Base-by-base conservation (phyloP, 2,888 invertebrate species). In the Ariolimax columbianus region DNA sequence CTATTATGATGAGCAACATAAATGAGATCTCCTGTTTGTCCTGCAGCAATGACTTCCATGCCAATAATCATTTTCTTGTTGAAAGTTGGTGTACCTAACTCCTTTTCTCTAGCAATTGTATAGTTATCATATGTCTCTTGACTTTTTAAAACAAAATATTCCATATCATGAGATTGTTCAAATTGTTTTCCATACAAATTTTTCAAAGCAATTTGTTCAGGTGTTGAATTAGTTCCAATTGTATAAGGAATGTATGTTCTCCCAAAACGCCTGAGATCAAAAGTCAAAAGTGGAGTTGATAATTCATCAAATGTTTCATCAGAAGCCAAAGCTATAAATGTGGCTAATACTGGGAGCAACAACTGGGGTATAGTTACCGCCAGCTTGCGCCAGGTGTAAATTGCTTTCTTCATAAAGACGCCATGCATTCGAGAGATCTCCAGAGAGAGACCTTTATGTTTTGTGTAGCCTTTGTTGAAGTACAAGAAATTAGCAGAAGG, bases 1-100 rank as follows among this genome's bases (percentile, higher is more conserved):
- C 97, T 97, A 91, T 97, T 97, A 94, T 97, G 96, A 95, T 96
- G 96, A 0, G 96, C 96, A 0, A 84, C 86, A 0, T 84, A 86
- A 36, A 70, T 77, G 0, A 85, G 66, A 0, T 33, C 36, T 72
- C 66, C 26, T 86, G 83, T 7, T 87, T 30, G n/a, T 1, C 84
- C 14, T 82, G 80, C 19, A 86, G 36, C 38, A 38, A 66, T 33
- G 51, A 84, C 90, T 36, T 89, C 87, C 38, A 91, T 91, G 7
- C 92, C 94, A 23, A 94, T 89, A 68, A 94, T 91, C 83, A 92
- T 92, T 59, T 91, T 90, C 85, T 91, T 91, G 86, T 93, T 94
- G 87, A 93, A 94, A 19, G 91, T 88, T 1, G 92, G 91, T n/a
- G 93, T 87, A 66, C 93, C 93, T 0, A 90, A 47, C 3, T 90